Percentiles rank a stretch among this genome's conserved stretches.
These are phyloP conservation scores for Echinops telfairi DNA, from an alignment of 2,113 vertebrate species.

Conservation along the genomic window DNA sequence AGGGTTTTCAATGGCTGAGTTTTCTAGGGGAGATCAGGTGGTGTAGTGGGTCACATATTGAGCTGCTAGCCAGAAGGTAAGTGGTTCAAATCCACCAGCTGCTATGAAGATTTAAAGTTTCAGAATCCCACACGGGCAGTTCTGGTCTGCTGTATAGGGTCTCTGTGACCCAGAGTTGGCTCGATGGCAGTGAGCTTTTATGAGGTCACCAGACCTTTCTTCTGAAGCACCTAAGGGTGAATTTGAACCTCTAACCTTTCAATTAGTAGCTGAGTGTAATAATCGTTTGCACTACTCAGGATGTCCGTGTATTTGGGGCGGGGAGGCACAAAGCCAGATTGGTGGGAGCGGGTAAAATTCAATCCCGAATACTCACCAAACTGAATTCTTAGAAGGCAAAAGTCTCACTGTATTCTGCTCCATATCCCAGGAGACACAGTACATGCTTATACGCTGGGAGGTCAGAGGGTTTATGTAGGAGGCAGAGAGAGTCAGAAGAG, in stretches of 20 bases:
- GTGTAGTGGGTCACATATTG: too few species aligned
- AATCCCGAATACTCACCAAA: not conserved
- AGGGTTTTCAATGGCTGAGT: not conserved
- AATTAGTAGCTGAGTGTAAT: not conserved
- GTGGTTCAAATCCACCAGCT: too few species aligned
- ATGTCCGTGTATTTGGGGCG: not conserved
- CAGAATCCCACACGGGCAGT: too few species aligned
- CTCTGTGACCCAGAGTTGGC: too few species aligned
- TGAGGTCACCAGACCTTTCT: not conserved
- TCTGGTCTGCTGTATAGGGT: too few species aligned
- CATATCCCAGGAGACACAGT: not conserved
- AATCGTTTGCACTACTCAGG: not conserved
- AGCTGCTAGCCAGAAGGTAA: too few species aligned
- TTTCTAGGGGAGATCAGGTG: not conserved
- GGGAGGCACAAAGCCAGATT: too few species aligned
- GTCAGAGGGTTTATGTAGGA: not conserved
- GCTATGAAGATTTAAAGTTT: too few species aligned
- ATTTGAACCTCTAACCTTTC: not conserved
- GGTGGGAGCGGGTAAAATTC: not conserved
- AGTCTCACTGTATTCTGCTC: not conserved
- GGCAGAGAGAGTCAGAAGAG: not conserved
- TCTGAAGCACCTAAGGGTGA: not conserved
- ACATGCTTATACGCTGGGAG: not conserved
- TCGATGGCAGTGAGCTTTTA: too few species aligned
- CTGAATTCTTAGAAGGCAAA: not conserved